Conservation (phyloP, 2,797 vertebrate genomes). For the Schizothorax lantsangensis region DNA sequence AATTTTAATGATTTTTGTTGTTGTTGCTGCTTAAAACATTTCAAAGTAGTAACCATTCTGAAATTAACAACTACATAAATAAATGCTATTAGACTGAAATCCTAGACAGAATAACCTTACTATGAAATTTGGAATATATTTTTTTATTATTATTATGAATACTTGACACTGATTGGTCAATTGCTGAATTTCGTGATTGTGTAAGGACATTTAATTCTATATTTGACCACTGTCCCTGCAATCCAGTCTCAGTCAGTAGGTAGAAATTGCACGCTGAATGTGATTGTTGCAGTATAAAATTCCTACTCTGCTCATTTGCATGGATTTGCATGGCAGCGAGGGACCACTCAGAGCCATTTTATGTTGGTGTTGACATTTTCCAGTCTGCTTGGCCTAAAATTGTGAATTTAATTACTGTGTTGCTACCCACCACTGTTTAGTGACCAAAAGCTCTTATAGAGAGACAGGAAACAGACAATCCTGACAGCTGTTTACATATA, state of each 20-base stretch:
- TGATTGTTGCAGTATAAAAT: slow-evolving; percentile 10
- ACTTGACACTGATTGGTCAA: not conserved
- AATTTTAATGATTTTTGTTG: too few relatives aligned
- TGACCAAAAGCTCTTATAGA: slow-evolving; percentile 32
- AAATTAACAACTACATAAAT: not conserved
- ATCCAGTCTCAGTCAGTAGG: not conserved
- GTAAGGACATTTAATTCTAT: not conserved
- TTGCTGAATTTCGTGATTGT: not conserved
- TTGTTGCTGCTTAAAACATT: too few relatives aligned
- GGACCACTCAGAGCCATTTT: slow-evolving; percentile 36
- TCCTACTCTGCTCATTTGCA: slow-evolving; percentile 22
- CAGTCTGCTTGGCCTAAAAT: slow-evolving; percentile 24
- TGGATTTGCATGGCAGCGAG: slow-evolving; percentile 37
- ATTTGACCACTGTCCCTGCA: not conserved
- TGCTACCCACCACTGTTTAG: slow-evolving; percentile 5
- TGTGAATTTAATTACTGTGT: slow-evolving; percentile 27
- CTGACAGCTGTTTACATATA: not conserved
- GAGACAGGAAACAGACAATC: not conserved
- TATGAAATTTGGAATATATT: not conserved
- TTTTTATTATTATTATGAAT: not conserved
- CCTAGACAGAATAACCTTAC: not conserved
- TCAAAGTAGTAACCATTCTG: too few relatives aligned
- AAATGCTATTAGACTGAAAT: not conserved
- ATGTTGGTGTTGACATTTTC: slow-evolving; percentile 50
- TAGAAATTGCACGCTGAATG: not conserved